Percentiles rank a stretch among this genome's conserved stretches.
phyloP scores from a whole-genome alignment of 2,797 vertebrate genomes.

The Schizothorax lantsangensis region DNA sequence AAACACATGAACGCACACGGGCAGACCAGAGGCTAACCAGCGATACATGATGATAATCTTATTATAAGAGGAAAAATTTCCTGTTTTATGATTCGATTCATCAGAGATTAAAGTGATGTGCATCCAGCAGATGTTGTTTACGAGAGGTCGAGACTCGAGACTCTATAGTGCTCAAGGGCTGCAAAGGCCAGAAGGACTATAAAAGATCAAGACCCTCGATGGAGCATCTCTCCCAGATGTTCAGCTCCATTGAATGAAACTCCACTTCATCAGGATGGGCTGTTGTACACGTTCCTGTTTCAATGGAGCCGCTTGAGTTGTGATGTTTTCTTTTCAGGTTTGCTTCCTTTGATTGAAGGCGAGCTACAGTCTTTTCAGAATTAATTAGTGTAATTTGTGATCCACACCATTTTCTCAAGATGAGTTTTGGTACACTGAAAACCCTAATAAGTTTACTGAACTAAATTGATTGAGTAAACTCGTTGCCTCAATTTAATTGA shows the following conservation, averaged over 20 bases:
- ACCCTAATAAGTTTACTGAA: too few species aligned
- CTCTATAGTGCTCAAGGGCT: background rate
- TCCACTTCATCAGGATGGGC: background rate
- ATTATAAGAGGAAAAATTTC: background rate
- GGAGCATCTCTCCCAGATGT: constrained; percentile 3
- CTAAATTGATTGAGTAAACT: too few species aligned
- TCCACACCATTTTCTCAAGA: background rate
- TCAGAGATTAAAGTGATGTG: background rate
- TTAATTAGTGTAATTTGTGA: constrained; percentile 6
- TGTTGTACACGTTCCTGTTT: background rate
- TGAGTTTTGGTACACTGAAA: background rate
- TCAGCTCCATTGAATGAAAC: background rate
- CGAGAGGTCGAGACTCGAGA: background rate
- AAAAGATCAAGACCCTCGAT: constrained; percentile 24
- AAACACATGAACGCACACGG: background rate
- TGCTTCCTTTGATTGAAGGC: background rate
- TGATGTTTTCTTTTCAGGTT: background rate
- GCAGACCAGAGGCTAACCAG: too few species aligned
- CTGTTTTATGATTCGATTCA: constrained; percentile 8
- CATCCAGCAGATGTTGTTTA: constrained; percentile 47
- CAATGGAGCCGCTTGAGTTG: background rate
- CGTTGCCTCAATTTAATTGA: too few species aligned
- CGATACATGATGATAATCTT: background rate
- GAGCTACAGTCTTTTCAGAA: constrained; percentile 15
- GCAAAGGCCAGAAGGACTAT: constrained; percentile 18